Base-by-base conservation (phyloP, 1,140 invertebrate species). In the Centruroides sculpturatus region DNA sequence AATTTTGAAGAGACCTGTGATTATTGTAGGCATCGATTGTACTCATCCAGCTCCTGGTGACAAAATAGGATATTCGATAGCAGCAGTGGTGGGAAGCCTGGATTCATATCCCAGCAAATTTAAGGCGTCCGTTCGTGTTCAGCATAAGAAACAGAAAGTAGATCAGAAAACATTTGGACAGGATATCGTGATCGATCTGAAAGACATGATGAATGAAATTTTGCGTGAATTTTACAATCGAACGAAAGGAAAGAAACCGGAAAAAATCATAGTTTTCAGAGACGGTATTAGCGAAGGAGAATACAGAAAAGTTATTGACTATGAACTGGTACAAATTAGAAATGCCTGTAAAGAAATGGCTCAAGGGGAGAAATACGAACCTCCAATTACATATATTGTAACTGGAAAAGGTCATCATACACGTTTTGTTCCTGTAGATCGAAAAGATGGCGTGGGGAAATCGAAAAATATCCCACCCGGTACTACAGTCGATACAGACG, bases 401-500 rank as follows among this genome's bases (percentile, higher is more conserved):
- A 65, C 68, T n/a, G 63, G 66, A 35, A 70, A 70, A 36, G 52
- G 68, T 9, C 64, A 67, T 35, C 58, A 52, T 52, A n/a, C 47
- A 4, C 47, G 64, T 13, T 63, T 66, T 34, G 51, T 64, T 56
- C 52, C 64, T 9, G 55, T 65, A 52, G 64, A 73, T 55, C 8
- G n/a, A 9, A 47, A 35, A 10, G 64, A 70, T 48, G 64, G 59
- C 5, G 56, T 61, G 8, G 74, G 73, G 6, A 67, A 64, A 62
- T 65, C 62, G 48, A 68, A 69, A 5, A 92, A 92, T 70, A 87
- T 94, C 0, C 82, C 82, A 36, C 84, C 89, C 1, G 92, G 92
- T 6, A 92, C 89, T 0, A 76, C 85, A 5, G 87, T 94, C 0
- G 91, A 95, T 68, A 83, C 77, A 0, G 69, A 77, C 1, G 92